Conservation (phyloP, 2,888 invertebrate genomes). For the Cremastinae sp. region DNA sequence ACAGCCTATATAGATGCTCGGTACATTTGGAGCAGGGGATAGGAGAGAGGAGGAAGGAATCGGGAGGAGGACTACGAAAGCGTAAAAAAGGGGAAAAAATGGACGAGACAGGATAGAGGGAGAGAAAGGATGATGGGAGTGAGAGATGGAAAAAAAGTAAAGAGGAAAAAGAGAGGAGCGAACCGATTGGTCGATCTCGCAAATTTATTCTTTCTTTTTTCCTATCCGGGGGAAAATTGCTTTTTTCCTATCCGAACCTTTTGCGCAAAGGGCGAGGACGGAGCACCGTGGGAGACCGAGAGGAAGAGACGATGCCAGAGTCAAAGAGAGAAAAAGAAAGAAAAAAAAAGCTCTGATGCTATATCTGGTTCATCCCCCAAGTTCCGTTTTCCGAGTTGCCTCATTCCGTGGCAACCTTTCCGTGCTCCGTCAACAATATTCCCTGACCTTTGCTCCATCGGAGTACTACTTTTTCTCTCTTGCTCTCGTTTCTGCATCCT, state of each 20-base stretch:
- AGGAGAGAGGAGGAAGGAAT: conserved; percentile 17
- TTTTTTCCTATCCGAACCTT: conserved; percentile 57
- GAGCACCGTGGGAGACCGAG: conserved; percentile 16
- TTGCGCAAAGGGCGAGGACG: conserved; percentile 44
- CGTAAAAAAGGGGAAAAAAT: conserved; percentile 43
- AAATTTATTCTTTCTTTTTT: conserved; percentile 53
- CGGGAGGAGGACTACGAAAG: conserved; percentile 41
- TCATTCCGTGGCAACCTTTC: conserved; percentile 6
- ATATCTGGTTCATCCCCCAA: conserved; percentile 50
- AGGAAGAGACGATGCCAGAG: no score
- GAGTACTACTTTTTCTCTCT: conserved; percentile 3
- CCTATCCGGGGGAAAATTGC: conserved; percentile 50
- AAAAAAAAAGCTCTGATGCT: conserved; percentile 34
- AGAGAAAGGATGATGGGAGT: conserved; percentile 14
- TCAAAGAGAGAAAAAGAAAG: conserved; percentile 1
- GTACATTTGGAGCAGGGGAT: conserved; percentile 24
- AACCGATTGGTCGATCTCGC: conserved; percentile 61
- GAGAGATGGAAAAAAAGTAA: conserved; percentile 32
- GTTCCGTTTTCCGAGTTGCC: conserved; percentile 37
- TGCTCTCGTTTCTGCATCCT: no score
- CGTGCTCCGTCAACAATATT: conserved; percentile 34
- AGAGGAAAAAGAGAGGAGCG: conserved; percentile 57
- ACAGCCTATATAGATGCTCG: conserved; percentile 43
- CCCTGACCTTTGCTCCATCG: conserved; percentile 54
- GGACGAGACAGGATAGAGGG: conserved; percentile 24